A percentile compares a stretch with the other conserved stretches of the same genome.
Evolutionary conservation across 2,888 invertebrate species (phyloP).

Genomic region (Thumatha senex): DNA sequence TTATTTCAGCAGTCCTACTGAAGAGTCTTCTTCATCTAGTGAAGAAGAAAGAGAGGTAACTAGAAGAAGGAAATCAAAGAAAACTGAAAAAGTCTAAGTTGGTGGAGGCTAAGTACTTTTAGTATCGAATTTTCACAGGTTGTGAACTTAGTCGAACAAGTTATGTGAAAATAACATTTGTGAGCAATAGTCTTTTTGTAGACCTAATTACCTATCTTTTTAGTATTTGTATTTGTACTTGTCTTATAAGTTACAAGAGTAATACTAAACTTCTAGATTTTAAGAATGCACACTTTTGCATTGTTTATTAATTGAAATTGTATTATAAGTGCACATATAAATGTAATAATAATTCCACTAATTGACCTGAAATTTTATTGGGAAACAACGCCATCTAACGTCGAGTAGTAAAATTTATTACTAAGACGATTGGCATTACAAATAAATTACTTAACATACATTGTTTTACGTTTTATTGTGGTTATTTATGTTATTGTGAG

Average conservation of each 20-base stretch:
- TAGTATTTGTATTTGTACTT: no score
- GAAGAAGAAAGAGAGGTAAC: conserved; percentile 58
- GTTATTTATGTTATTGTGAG: no score
- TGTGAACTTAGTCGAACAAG: conserved; percentile 1
- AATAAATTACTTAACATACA: background rate
- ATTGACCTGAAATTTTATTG: no score
- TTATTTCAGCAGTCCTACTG: conserved; percentile 63
- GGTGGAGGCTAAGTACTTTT: background rate
- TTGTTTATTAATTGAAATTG: background rate
- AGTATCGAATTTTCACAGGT: conserved; percentile 1
- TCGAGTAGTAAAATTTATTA: conserved; percentile 37
- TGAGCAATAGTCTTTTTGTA: background rate
- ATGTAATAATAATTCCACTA: no score
- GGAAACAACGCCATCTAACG: conserved; percentile 53
- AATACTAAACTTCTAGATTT: no score
- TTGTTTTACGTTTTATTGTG: background rate
- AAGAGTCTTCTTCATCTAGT: conserved; percentile 66
- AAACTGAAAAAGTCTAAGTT: conserved; percentile 36
- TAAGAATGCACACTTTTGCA: no score
- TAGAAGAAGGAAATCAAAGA: conserved; percentile 34
- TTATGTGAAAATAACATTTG: conserved; percentile 1
- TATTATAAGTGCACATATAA: no score
- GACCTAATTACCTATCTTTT: background rate
- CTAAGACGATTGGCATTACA: background rate
- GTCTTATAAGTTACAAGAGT: no score